A percentile compares a stretch with the other conserved stretches of the same genome.
phyloP scores from a whole-genome alignment of 2,797 vertebrate genomes.

The Taenioides sp. region DNA sequence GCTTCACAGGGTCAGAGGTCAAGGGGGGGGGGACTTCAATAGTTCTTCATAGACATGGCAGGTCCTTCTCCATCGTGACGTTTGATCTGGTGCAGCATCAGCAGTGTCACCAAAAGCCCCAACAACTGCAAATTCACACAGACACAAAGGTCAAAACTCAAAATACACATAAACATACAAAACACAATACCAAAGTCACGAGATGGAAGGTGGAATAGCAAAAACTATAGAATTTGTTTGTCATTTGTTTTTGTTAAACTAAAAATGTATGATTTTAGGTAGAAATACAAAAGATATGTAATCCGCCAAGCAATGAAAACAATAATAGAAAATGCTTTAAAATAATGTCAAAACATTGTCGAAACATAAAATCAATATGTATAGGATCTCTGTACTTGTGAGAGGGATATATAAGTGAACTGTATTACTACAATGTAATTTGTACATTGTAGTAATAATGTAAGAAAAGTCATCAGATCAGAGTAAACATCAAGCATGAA shows the following conservation, averaged over 20 bases:
- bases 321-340: too few relatives aligned
- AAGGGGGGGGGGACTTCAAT: conserved; percentile 18
- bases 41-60: conserved; percentile 52
- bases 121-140: conserved; percentile 45
- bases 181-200: too few relatives aligned
- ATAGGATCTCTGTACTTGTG: too few relatives aligned
- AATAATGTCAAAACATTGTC: too few relatives aligned
- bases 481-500: background rate
- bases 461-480: background rate
- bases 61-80: conserved; percentile 22
- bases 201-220: too few relatives aligned
- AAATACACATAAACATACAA: too few relatives aligned
- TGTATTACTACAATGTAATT: too few relatives aligned
- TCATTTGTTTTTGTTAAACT: too few relatives aligned
- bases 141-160: background rate
- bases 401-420: too few relatives aligned
- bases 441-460: too few relatives aligned
- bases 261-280: background rate
- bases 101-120: conserved; percentile 52
- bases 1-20: conserved; percentile 14
- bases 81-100: conserved; percentile 58
- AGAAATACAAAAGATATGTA: background rate
- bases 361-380: too few relatives aligned
- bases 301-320: background rate
- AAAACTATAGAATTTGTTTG: too few relatives aligned